Evolutionary conservation across 2,113 vertebrate species (phyloP).

Genomic region (Prinia subflava): DNA sequence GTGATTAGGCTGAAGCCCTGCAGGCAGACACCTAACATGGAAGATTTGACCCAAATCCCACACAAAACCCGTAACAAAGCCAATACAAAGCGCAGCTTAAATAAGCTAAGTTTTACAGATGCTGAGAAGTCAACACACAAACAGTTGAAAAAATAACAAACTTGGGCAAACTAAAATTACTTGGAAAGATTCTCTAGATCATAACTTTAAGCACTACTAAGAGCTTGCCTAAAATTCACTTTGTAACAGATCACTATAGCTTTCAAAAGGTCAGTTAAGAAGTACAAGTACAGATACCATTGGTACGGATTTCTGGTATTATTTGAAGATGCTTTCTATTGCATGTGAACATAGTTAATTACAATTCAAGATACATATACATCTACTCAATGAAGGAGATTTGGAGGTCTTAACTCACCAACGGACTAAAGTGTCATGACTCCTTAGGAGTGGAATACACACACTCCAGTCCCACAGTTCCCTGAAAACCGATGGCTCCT

Average conservation of each 20-base stretch:
- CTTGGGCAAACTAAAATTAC: neutral
- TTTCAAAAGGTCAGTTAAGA: neutral
- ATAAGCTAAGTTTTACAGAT: neutral
- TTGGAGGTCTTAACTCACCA: constrained; percentile 74
- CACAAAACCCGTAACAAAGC: neutral
- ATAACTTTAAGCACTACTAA: neutral
- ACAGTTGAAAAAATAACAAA: neutral
- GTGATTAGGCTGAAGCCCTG: neutral
- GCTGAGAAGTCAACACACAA: neutral
- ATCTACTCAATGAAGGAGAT: neutral
- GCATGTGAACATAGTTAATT: neutral
- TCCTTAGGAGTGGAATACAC: constrained; percentile 92
- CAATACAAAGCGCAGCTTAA: rapidly evolving
- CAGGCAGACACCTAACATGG: neutral
- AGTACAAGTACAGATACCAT: neutral
- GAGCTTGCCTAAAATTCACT: neutral
- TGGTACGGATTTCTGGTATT: neutral
- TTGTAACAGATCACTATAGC: neutral
- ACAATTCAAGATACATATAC: neutral
- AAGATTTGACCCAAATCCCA: neutral
- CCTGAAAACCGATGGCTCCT: constrained; percentile 82
- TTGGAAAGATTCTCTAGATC: neutral
- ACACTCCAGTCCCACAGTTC: constrained; percentile 98
- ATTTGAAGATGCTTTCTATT: neutral
- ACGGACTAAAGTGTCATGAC: constrained; percentile 91